Percentiles rank a stretch among this genome's conserved stretches.
phyloP scores from a whole-genome alignment of 2,113 vertebrate species.

The Noturus placidus region DNA sequence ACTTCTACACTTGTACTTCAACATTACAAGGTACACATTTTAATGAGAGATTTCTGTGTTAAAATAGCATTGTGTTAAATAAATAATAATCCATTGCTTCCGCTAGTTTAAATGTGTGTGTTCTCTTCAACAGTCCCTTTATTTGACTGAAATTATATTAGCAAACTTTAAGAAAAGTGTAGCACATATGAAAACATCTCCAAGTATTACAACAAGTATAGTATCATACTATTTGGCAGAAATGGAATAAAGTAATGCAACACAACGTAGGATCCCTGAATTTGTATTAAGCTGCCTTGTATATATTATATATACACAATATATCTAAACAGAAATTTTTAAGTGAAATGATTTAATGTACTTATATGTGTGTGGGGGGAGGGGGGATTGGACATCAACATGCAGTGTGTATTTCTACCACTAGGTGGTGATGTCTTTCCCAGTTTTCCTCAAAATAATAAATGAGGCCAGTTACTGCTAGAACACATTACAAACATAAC shows the following conservation, averaged over 20 bases:
- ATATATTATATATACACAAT: neutral
- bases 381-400: neutral
- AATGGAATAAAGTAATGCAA: neutral
- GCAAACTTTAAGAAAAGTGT: too few relatives aligned
- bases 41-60: neutral
- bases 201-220: neutral
- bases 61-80: neutral
- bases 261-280: neutral
- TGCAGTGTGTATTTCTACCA: conserved; percentile 3
- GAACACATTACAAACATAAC: too few relatives aligned
- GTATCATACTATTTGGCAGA: too few relatives aligned
- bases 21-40: too few relatives aligned
- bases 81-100: neutral
- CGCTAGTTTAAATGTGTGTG: neutral
- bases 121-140: too few relatives aligned
- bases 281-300: neutral
- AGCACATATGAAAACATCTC: too few relatives aligned
- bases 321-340: neutral
- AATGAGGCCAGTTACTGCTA: neutral
- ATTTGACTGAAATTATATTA: too few relatives aligned
- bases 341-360: neutral
- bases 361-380: too few relatives aligned
- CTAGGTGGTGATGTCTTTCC: conserved; percentile 23
- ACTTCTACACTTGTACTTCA: too few relatives aligned
- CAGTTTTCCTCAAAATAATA: neutral